A percentile compares a stretch with the other conserved stretches of the same genome.
These are phyloP conservation scores for Passer domesticus DNA, from an alignment of 2,113 vertebrate genomes.

Conservation along the genomic window DNA sequence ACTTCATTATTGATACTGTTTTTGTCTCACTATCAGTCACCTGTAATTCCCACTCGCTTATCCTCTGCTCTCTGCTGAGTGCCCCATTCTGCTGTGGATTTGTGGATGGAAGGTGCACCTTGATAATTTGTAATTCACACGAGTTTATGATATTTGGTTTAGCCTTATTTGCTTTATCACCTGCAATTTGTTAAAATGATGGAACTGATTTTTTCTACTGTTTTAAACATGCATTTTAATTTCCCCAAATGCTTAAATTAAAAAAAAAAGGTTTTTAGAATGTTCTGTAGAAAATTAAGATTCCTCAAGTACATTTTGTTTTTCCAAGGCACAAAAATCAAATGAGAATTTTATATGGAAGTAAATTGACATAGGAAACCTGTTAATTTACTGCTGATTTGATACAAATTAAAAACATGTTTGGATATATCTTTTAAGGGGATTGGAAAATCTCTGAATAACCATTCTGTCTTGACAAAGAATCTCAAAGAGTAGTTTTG, in stretches of 20 bases:
- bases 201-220: not conserved
- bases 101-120: not conserved
- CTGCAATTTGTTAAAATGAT: not conserved
- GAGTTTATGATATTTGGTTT: not conserved
- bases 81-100: accelerated
- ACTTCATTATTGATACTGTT: not conserved
- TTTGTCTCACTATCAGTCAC: not conserved
- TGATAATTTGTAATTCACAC: not conserved
- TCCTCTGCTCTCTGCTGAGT: not conserved
- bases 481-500: not conserved
- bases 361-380: not conserved
- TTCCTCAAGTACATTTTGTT: not conserved
- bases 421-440: not conserved
- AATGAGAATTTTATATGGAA: not conserved
- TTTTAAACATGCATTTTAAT: not conserved
- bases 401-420: not conserved
- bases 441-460: not conserved
- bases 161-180: not conserved
- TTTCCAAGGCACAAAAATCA: not conserved
- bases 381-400: not conserved
- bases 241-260: not conserved
- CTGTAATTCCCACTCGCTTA: not conserved
- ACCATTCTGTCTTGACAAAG: not conserved
- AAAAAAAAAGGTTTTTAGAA: not conserved
- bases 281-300: not conserved